phyloP scores from a whole-genome alignment of 2,888 invertebrate genomes.

The Liodrosophila aerea region DNA sequence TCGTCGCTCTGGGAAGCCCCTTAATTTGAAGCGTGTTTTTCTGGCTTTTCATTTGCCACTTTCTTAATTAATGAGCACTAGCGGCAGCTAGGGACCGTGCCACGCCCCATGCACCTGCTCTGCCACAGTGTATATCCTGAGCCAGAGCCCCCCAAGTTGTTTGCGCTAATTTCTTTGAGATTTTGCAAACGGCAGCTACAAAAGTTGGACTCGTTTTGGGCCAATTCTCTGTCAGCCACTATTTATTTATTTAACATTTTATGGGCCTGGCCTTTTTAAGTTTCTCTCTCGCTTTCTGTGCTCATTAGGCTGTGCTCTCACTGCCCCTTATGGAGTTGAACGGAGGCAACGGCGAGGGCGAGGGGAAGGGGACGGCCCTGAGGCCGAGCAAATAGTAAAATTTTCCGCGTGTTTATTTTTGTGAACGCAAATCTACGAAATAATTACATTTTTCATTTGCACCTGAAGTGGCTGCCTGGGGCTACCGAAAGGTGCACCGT shows the following conservation, averaged over 20 bases:
- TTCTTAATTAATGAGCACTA: conserved; percentile 75
- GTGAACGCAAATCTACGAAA: conserved; percentile 72
- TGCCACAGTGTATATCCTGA: neutral
- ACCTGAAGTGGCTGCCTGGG: conserved; percentile 69
- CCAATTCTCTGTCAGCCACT: conserved; percentile 66
- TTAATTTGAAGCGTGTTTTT: conserved; percentile 68
- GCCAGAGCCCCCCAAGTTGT: conserved; percentile 55
- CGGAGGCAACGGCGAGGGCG: no score
- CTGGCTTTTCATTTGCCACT: conserved; percentile 76
- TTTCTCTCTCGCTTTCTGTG: conserved; percentile 35
- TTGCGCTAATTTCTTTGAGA: conserved; percentile 74
- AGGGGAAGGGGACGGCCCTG: no score
- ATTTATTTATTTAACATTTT: conserved; percentile 73
- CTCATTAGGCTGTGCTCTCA: conserved; percentile 45
- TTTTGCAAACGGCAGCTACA: conserved; percentile 61
- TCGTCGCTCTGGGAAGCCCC: conserved; percentile 49
- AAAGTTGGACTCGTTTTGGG: conserved; percentile 67
- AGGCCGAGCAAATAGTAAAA: conserved; percentile 57
- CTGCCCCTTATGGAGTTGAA: neutral
- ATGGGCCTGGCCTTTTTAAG: conserved; percentile 67
- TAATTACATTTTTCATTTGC: conserved; percentile 79
- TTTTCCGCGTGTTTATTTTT: conserved; percentile 66
- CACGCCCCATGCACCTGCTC: conserved; percentile 26
- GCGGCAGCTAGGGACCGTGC: conserved; percentile 9
- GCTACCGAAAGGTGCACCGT: conserved; percentile 24